Evolutionary conservation across 2,113 vertebrate genomes (phyloP).

Genomic region (Hippocampus mohnikei): DNA sequence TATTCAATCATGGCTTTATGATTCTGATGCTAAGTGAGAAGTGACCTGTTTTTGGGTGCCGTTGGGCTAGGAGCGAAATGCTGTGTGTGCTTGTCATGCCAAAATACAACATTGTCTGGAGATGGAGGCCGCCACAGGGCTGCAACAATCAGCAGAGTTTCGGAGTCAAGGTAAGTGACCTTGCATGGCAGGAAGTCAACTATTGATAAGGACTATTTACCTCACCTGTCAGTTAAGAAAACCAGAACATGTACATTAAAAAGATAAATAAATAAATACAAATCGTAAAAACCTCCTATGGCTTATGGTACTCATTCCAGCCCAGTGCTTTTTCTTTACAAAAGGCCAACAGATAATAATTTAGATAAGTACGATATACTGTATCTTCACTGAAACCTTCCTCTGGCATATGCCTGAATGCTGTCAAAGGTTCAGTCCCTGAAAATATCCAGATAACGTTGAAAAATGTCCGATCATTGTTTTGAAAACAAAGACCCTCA

Average conservation of each 20-base stretch:
- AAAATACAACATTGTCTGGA: slow-evolving; percentile 24
- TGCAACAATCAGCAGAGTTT: slow-evolving; percentile 68
- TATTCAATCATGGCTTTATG: slow-evolving; percentile 35
- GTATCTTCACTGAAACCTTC: background rate
- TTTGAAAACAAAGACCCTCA: background rate
- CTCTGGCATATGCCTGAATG: background rate
- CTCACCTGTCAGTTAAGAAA: slow-evolving; percentile 35
- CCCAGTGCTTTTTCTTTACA: background rate
- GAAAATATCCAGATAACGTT: background rate
- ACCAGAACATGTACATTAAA: background rate
- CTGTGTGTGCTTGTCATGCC: slow-evolving; percentile 61
- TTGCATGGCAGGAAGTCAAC: background rate
- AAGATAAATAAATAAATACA: too few relatives aligned
- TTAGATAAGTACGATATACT: background rate
- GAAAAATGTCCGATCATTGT: background rate
- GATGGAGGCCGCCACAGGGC: slow-evolving; percentile 43
- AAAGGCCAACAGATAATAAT: background rate
- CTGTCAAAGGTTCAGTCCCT: background rate
- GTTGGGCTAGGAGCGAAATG: slow-evolving; percentile 55
- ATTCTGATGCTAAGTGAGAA: slow-evolving; percentile 49
- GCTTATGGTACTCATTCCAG: background rate
- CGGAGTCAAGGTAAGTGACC: slow-evolving; percentile 50
- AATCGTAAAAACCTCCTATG: background rate
- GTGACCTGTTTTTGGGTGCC: slow-evolving; percentile 56
- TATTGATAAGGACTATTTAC: slow-evolving; percentile 17